Percentiles rank a stretch among this genome's conserved stretches.
Conservation (phyloP, 2,888 invertebrate genomes). For the Nycteola revayana region DNA sequence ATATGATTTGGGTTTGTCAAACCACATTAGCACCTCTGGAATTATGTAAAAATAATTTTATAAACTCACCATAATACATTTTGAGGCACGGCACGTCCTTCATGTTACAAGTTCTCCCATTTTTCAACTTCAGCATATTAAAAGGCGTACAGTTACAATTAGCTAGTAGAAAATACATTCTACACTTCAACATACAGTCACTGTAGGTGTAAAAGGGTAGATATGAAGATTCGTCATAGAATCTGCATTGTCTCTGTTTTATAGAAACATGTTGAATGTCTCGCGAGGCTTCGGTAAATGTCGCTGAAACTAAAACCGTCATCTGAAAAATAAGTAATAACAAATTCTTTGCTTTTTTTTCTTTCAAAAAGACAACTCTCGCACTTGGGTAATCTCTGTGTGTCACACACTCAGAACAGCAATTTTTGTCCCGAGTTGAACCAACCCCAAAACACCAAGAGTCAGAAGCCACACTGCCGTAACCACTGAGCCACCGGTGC, state of each 20-base stretch:
- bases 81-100: slow-evolving; percentile 74
- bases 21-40: no score
- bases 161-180: slow-evolving; percentile 72
- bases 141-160: slow-evolving; percentile 82
- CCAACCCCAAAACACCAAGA: no score
- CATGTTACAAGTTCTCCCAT: slow-evolving; percentile 71
- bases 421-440: no score
- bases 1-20: no score
- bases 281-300: slow-evolving; percentile 67
- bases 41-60: neutral
- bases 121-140: slow-evolving; percentile 69
- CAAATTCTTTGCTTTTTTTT: no score
- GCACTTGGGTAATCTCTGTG: no score
- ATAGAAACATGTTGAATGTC: slow-evolving; percentile 70
- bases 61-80: slow-evolving; percentile 66
- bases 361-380: no score
- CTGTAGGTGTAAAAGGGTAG: slow-evolving; percentile 79
- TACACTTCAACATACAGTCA: slow-evolving; percentile 82
- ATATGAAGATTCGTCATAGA: slow-evolving; percentile 75
- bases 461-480: no score
- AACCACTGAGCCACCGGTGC: no score
- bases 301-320: slow-evolving; percentile 65
- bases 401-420: no score
- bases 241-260: slow-evolving; percentile 78
- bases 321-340: no score